phyloP scores from a whole-genome alignment of 2,113 vertebrate genomes.

The Clinocottus analis region DNA sequence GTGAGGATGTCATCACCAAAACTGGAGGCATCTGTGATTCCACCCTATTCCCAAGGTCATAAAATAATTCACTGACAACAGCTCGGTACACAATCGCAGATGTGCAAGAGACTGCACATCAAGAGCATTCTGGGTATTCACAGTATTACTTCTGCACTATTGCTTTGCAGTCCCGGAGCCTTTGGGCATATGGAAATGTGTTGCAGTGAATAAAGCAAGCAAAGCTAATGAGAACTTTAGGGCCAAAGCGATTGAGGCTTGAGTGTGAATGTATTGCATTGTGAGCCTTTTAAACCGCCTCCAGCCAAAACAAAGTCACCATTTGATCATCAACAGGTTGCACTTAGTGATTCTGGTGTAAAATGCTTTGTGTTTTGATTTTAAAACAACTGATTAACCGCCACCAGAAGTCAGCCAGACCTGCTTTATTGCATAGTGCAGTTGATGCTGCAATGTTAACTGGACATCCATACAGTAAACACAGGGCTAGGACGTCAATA shows the following conservation, averaged over 20 bases:
- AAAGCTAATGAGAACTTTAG: conserved; percentile 66
- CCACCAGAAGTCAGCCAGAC: not conserved
- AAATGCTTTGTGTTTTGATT: conserved; percentile 20
- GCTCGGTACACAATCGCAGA: conserved; percentile 71
- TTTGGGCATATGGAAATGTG: conserved; percentile 67
- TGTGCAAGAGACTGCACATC: conserved; percentile 74
- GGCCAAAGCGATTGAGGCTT: conserved; percentile 53
- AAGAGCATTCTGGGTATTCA: conserved; percentile 67
- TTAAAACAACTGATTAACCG: conserved; percentile 32
- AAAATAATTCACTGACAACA: conserved; percentile 69
- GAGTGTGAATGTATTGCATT: conserved; percentile 53
- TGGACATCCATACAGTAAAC: conserved; percentile 21
- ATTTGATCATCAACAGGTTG: conserved; percentile 36
- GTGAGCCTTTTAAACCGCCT: conserved; percentile 48
- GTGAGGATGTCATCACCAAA: conserved; percentile 45
- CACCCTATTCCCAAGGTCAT: conserved; percentile 71
- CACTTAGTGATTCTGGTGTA: conserved; percentile 4
- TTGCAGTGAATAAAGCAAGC: conserved; percentile 49
- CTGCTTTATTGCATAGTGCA: conserved; percentile 32
- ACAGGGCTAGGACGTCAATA: conserved; percentile 22
- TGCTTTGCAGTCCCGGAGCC: conserved; percentile 58
- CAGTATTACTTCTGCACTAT: conserved; percentile 75
- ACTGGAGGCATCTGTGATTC: conserved; percentile 69
- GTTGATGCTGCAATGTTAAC: conserved; percentile 26
- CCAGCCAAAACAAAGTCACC: conserved; percentile 38